These are phyloP conservation scores for Nothoprocta pentlandii DNA, from an alignment of 2,113 vertebrate species.

Conservation along the genomic window DNA sequence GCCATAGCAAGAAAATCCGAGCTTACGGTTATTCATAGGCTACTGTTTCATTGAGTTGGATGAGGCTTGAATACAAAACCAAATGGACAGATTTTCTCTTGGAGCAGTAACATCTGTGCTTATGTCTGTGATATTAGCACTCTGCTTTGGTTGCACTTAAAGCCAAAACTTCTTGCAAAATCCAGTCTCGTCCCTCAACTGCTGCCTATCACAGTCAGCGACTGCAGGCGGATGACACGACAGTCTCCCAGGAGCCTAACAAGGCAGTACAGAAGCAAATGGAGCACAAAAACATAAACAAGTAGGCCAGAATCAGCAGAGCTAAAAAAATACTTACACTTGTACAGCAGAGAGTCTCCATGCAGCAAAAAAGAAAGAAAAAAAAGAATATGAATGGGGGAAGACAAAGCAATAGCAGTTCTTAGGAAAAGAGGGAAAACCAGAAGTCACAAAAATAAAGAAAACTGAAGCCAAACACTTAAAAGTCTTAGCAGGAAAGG, in stretches of 20 bases:
- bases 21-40: not conserved
- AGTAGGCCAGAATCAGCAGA: constrained; percentile 72
- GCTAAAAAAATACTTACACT: constrained; percentile 92
- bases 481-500: constrained; percentile 59
- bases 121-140: not conserved
- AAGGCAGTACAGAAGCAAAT: constrained; percentile 70
- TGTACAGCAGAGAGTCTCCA: constrained; percentile 98
- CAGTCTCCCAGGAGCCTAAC: constrained; percentile 60
- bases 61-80: not conserved
- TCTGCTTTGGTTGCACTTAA: constrained; percentile 3
- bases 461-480: constrained; percentile 63
- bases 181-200: constrained; percentile 13
- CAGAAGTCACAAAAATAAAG: constrained; percentile 69
- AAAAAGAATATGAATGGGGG: constrained; percentile 82
- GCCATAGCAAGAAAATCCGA: not conserved
- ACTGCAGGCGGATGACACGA: constrained; percentile 46
- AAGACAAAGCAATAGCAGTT: constrained; percentile 79
- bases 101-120: not conserved
- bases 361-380: constrained; percentile 88
- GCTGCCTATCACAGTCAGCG: constrained; percentile 44
- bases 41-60: not conserved
- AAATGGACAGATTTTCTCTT: not conserved
- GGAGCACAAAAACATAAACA: constrained; percentile 62
- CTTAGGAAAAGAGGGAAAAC: constrained; percentile 63
- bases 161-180: constrained; percentile 49